Percentiles rank a stretch among this genome's conserved stretches.
Evolutionary conservation across 2,797 vertebrate genomes (phyloP).

Genomic region (Tolypeutes matacus): DNA sequence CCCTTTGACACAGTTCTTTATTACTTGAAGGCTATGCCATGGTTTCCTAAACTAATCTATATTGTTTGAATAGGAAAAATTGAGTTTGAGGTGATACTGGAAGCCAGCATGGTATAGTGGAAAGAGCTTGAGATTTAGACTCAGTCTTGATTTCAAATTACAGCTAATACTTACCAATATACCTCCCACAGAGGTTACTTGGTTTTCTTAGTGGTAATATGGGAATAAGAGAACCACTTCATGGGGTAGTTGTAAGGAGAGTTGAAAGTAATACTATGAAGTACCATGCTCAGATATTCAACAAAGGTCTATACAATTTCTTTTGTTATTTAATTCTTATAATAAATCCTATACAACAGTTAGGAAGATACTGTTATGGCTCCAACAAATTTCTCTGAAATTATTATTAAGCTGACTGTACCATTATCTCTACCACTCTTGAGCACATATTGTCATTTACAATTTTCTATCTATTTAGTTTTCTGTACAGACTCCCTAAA

Average conservation of each 20-base stretch:
- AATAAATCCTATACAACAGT: background rate
- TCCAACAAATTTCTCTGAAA: background rate
- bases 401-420: background rate
- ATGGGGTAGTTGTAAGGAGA: background rate
- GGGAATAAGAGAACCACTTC: background rate
- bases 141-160: constrained; percentile 19
- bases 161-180: background rate
- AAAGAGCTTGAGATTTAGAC: background rate
- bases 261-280: background rate
- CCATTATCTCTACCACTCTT: background rate
- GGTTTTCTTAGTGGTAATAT: background rate
- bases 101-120: background rate
- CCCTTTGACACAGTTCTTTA: background rate
- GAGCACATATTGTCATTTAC: background rate
- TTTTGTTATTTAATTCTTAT: constrained; percentile 10
- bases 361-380: background rate
- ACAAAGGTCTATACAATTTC: background rate
- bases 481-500: background rate
- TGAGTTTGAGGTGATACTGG: background rate
- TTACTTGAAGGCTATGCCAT: background rate
- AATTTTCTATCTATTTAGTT: background rate
- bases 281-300: background rate
- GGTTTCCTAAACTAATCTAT: background rate
- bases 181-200: background rate
- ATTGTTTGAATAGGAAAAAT: background rate